A percentile compares a stretch with the other conserved stretches of the same genome.
Evolutionary conservation across 2,888 invertebrate genomes (phyloP).

Genomic region (Galeruca laticollis): DNA sequence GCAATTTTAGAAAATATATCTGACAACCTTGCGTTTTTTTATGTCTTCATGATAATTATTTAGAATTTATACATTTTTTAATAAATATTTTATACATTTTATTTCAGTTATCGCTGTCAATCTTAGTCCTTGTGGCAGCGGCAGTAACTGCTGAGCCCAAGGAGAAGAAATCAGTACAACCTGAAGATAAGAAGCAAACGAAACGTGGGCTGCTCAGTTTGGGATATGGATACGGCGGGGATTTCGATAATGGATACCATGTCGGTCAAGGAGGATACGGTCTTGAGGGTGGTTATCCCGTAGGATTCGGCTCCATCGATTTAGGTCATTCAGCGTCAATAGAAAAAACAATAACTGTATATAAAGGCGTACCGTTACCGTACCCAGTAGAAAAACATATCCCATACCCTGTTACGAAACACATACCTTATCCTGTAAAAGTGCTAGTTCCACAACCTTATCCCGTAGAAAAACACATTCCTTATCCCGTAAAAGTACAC

Average conservation of each 20-base stretch:
- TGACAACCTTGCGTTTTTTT: too few relatives aligned
- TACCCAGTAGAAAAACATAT: conserved; percentile 75
- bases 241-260: conserved; percentile 78
- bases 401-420: conserved; percentile 76
- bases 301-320: conserved; percentile 52
- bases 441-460: conserved; percentile 75
- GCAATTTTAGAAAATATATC: too few relatives aligned
- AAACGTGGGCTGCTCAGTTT: conserved; percentile 84
- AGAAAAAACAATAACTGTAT: conserved; percentile 75
- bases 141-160: conserved; percentile 74
- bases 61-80: too few relatives aligned
- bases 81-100: conserved; percentile 10
- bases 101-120: conserved; percentile 77
- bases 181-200: conserved; percentile 80
- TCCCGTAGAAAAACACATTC: conserved; percentile 81
- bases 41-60: too few relatives aligned
- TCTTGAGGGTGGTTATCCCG: conserved; percentile 50
- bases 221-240: conserved; percentile 85
- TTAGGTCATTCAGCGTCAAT: conserved; percentile 68
- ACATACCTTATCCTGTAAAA: conserved; percentile 74
- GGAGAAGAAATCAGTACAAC: conserved; percentile 69
- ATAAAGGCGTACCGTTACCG: conserved; percentile 76
- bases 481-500: conserved; percentile 80
- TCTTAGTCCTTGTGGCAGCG: conserved; percentile 79
- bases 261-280: conserved; percentile 73